A percentile compares a stretch with the other conserved stretches of the same genome.
phyloP scores from a whole-genome alignment of 2,888 invertebrate species.

The Phyllotreta striolata region DNA sequence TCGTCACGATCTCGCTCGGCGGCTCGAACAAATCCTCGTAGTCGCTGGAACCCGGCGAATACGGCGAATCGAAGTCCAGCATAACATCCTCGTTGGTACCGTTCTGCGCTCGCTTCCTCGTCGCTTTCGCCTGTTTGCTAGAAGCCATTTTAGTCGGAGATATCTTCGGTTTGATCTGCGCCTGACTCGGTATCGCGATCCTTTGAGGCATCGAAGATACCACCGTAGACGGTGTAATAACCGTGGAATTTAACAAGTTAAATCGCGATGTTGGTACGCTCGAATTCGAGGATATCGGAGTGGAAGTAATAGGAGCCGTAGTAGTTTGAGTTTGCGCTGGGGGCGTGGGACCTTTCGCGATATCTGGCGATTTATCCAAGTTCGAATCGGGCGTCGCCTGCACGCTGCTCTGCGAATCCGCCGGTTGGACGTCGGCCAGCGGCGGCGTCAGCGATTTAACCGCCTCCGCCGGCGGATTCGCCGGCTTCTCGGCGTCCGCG shows the following conservation, averaged over 20 bases:
- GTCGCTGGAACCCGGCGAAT: slow-evolving; percentile 89
- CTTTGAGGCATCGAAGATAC: slow-evolving; percentile 59
- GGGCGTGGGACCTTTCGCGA: slow-evolving; percentile 43
- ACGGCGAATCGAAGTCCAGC: slow-evolving; percentile 83
- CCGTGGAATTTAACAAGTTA: slow-evolving; percentile 57
- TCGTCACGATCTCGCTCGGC: slow-evolving; percentile 62
- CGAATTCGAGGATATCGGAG: slow-evolving; percentile 53
- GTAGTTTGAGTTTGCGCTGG: slow-evolving; percentile 53
- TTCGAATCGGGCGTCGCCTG: slow-evolving; percentile 53
- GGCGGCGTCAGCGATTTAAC: slow-evolving; percentile 56
- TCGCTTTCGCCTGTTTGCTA: slow-evolving; percentile 44
- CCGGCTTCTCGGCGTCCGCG: slow-evolving; percentile 49
- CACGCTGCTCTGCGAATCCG: slow-evolving; percentile 59
- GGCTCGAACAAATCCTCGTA: slow-evolving; percentile 89
- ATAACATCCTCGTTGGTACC: slow-evolving; percentile 64
- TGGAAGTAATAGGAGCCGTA: slow-evolving; percentile 56
- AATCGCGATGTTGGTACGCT: slow-evolving; percentile 55
- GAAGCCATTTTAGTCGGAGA: slow-evolving; percentile 66
- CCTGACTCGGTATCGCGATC: slow-evolving; percentile 63
- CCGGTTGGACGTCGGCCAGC: slow-evolving; percentile 58
- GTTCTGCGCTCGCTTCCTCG: slow-evolving; percentile 45
- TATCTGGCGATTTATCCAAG: slow-evolving; percentile 50
- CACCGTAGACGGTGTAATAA: slow-evolving; percentile 51
- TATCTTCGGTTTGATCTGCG: slow-evolving; percentile 62
- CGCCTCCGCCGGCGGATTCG: slow-evolving; percentile 45